Evolutionary conservation across 1,140 invertebrate genomes (phyloP).

Genomic region (Pogonognathellus flavescens): DNA sequence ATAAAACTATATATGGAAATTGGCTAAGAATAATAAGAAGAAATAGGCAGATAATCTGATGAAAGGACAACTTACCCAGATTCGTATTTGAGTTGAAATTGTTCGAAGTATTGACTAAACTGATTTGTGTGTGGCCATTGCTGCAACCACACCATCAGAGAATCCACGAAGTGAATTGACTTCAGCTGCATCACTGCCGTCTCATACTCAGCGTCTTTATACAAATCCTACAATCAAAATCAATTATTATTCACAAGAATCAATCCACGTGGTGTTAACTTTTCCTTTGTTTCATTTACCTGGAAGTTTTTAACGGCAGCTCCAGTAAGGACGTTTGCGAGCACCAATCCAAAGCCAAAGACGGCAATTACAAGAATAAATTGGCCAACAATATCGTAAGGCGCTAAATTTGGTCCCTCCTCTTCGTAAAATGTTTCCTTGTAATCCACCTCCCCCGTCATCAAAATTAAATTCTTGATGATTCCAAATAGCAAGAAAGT

Average conservation of each 20-base stretch:
- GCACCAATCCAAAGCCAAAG: too few species aligned
- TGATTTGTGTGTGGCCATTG: neutral
- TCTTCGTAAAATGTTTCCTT: constrained; percentile 26
- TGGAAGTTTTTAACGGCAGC: constrained; percentile 4
- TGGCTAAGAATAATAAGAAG: too few species aligned
- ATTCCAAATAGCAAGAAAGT: neutral
- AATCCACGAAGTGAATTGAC: neutral
- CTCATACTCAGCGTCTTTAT: neutral
- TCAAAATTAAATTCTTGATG: constrained; percentile 22
- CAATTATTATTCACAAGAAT: neutral
- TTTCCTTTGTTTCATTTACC: too few species aligned
- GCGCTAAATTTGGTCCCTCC: neutral
- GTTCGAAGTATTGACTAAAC: neutral
- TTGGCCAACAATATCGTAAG: too few species aligned
- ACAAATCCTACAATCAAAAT: neutral
- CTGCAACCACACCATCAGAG: neutral
- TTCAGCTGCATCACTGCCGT: neutral
- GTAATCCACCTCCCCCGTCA: constrained; percentile 26
- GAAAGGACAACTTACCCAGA: too few species aligned
- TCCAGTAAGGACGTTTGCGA: neutral
- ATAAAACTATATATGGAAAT: too few species aligned
- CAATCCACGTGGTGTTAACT: too few species aligned
- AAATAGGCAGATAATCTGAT: too few species aligned
- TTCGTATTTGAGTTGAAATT: neutral
- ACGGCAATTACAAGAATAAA: too few species aligned